A percentile compares a stretch with the other conserved stretches of the same genome.
Conservation (phyloP, 2,888 invertebrate species). For the Drosophila emarginata region DNA sequence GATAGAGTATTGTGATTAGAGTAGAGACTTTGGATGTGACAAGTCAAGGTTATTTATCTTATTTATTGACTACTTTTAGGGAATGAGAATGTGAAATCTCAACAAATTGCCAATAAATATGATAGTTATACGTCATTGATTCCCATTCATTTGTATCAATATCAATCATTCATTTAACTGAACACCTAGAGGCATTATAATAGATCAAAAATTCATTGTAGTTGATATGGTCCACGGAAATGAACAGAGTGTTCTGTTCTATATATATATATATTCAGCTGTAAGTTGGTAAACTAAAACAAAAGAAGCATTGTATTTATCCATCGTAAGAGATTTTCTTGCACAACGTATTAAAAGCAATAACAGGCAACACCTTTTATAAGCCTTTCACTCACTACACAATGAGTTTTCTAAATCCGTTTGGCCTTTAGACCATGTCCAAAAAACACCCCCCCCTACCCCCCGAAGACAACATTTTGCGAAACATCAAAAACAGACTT, state of each 20-base stretch:
- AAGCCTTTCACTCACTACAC: background rate
- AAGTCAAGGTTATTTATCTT: slow-evolving; percentile 1
- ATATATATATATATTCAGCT: too few relatives aligned
- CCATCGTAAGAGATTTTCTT: background rate
- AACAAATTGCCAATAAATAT: background rate
- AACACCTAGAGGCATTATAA: too few relatives aligned
- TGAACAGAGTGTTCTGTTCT: too few relatives aligned
- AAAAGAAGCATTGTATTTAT: background rate
- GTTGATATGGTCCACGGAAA: too few relatives aligned
- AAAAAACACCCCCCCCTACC: background rate
- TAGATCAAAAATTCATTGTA: too few relatives aligned
- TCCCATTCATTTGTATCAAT: background rate
- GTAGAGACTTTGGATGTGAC: background rate
- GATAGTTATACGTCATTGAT: background rate
- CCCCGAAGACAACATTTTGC: slow-evolving; percentile 9
- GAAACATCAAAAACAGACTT: slow-evolving; percentile 38
- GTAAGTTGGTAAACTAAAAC: background rate
- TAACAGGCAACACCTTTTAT: background rate
- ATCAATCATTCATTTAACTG: too few relatives aligned
- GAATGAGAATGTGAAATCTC: background rate
- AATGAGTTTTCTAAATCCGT: background rate
- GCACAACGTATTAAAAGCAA: background rate
- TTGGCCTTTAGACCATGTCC: background rate
- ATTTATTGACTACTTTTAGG: background rate
- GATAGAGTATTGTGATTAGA: slow-evolving; percentile 5